Base-by-base conservation (phyloP, 2,797 vertebrate species). In the Vultur gryphus region DNA sequence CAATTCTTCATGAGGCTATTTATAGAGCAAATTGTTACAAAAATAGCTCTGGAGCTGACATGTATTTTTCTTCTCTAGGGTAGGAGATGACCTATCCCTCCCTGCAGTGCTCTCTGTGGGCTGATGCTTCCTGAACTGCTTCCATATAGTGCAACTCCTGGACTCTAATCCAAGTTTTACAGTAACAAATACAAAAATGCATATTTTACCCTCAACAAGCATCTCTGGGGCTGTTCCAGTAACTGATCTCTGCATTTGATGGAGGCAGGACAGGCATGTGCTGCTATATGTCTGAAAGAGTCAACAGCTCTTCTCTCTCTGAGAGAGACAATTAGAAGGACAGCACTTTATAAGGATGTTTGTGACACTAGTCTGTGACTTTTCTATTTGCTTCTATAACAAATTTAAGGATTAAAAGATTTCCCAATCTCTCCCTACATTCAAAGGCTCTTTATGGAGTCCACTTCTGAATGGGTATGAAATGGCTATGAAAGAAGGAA, bases 1-100 rank as follows among this genome's bases (percentile, higher is more conserved):
- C 97, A 97, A 71, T 92, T 97, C 61, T 96, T 97, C 24, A 6
- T 94, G 93, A 88, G 58, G 76, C 76, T 98, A 97, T 98, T 98
- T 98, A 94, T 94, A 95, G 97, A 94, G 23, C 35, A 89, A 81
- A 64, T 33, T 71, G 87, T 64, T 91, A 95, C 82, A 80, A 94
- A 98, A 98, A 97, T 97, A 98, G 90, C 90, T 93, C 78, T 72
- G 61, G 82, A 91, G 76, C 92, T 89, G 94, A 94, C 88, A 65
- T 13, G 19, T 52, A 37, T 59, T 91, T 97, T 96, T 79, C 61
- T 96, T 97, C 89, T 96, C 83, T 91, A 89, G 75, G 73, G 73
- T 72, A 90, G 29, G 71, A 91, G 58, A 92, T 93, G 90, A 95
- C 95, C 87, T 95, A 41, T 57, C 35, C 46, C 85, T 94, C 55